Evolutionary conservation across 2,113 vertebrate species (phyloP), one percentile per base, ranked within the genome.

Genomic region (Neogale vison): DNA sequence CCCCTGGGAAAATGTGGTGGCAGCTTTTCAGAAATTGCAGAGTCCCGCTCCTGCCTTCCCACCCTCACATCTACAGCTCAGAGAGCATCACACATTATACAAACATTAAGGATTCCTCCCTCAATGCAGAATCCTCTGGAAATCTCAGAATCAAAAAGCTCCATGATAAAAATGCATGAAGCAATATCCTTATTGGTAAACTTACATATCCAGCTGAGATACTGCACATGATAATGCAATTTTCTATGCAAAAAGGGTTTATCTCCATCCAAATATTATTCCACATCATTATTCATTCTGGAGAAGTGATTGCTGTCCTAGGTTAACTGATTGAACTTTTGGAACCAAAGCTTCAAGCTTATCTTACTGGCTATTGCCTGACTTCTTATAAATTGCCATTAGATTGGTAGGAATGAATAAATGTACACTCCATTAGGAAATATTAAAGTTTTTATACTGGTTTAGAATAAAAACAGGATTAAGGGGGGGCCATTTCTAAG

Each of bases 271-370:
- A 97, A 97, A 98, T 98, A 97, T 98, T 98, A 98, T 98, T 99
- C 98, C n/a, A 94, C 83, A 89, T 98, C 91, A 76, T 99, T 98
- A 98, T 97, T 98, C 98, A 98, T 98, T 96, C 98, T 65, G 90
- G 97, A 94, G 96, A 97, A 97, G 97, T 98, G 98, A 98, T 98
- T 98, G 98, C 98, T 98, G 96, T 98, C 98, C 97, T 97, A 98
- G 98, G 98, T 99, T 98, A 98, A 99, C 97, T 98, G 98, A 98
- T 96, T 98, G 98, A 99, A 99, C 99, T 98, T 97, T 98, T 76
- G 96, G 97, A 98, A 98, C 97, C 96, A 98, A 97, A 98, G 97
- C 98, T 69, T 90, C 92, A 97, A 97, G 98, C 97, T 98, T 98
- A 98, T 98, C 96, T 84, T 93, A 61, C 96, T 84, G 97, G 95